Percentiles rank a stretch among this genome's conserved stretches.
Conservation (phyloP, 1,140 invertebrate genomes). For the Oscheius sp. region DNA sequence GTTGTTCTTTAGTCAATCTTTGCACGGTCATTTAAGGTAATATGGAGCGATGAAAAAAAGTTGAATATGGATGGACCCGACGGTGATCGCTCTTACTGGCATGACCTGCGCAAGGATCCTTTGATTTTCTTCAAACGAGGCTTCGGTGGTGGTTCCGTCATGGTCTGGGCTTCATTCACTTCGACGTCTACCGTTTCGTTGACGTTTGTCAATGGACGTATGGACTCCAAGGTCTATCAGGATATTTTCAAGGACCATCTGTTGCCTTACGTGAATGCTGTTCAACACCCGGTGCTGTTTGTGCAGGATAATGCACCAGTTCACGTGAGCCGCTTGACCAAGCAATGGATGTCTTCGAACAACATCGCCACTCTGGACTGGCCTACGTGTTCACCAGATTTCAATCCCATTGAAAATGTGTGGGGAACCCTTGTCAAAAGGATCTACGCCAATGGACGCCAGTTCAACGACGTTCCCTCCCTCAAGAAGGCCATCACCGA, state of each 20-base stretch:
- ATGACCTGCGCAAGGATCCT: slow-evolving; percentile 50
- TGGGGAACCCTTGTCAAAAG: slow-evolving; percentile 51
- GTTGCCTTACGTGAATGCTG: neutral
- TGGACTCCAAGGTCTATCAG: slow-evolving; percentile 24
- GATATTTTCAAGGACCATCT: neutral
- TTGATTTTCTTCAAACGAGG: slow-evolving; percentile 17
- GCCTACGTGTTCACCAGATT: slow-evolving; percentile 61
- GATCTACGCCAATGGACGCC: slow-evolving; percentile 28
- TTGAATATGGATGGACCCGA: slow-evolving; percentile 55
- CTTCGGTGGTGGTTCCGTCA: slow-evolving; percentile 36
- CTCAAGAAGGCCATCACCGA: slow-evolving; percentile 21
- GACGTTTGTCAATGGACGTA: neutral
- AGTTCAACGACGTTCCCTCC: slow-evolving; percentile 1
- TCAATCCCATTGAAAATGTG: slow-evolving; percentile 63
- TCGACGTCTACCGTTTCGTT: neutral
- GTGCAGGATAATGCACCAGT: slow-evolving; percentile 62
- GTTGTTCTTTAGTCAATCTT: neutral
- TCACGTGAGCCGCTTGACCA: slow-evolving; percentile 50
- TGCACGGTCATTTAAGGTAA: slow-evolving; percentile 28
- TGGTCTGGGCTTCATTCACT: slow-evolving; percentile 28
- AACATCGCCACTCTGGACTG: slow-evolving; percentile 46
- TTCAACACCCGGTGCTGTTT: slow-evolving; percentile 25
- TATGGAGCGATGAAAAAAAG: slow-evolving; percentile 52
- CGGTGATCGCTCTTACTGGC: slow-evolving; percentile 44
- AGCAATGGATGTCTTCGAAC: neutral